Evolutionary conservation across 23 tunicate species (phyloP), one percentile per base, ranked within the genome.

Genomic region (Phallusia fumigata): DNA sequence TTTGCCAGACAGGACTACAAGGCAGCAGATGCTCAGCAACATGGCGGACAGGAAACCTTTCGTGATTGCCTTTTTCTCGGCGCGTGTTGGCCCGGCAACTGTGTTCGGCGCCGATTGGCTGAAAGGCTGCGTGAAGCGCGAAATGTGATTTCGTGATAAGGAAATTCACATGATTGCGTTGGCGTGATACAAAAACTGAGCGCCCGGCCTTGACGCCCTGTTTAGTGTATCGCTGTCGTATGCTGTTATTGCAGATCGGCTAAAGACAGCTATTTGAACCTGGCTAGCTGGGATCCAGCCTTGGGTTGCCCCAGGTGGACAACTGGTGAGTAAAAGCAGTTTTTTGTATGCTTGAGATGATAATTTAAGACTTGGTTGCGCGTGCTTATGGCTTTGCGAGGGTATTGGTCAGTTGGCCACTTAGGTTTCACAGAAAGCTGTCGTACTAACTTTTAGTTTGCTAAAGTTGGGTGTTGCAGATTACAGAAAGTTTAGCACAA

Each of bases 41-140:
- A 58, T 58, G 69, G 69, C 69, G 69, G 11, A 58, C 15, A 58
- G 69, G 69, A 58, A 58, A 58, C 69, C 69, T 21, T 58, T 58
- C 69, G 69, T 58, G 69, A 58, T 58, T 58, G 69, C 69, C 69
- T 58, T 58, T 58, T 58, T 58, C 69, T 58, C 69, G 47, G 28
- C 69, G 69, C 69, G 3, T 6, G 26, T 58, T 58, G 69, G 69
- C 28, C 28, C 28, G 69, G 69, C 16, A 58, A 58, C 28, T 21
- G 28, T 58, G 69, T 24, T 22, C 69, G 28, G 13, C 69, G 26
- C 69, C 13, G 69, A 58, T 58, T 58, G 69, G 69, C 69, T 58
- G 28, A 58, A 1, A 24, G 16, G 28, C 28, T 22, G 69, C 69
- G 69, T 58, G 69, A 33, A 33, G 45, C 45, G 74, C 32, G 74